These are phyloP conservation scores for Montipora efflorescens DNA, from an alignment of 64 coral and sea anemone genomes.

Conservation along the genomic window DNA sequence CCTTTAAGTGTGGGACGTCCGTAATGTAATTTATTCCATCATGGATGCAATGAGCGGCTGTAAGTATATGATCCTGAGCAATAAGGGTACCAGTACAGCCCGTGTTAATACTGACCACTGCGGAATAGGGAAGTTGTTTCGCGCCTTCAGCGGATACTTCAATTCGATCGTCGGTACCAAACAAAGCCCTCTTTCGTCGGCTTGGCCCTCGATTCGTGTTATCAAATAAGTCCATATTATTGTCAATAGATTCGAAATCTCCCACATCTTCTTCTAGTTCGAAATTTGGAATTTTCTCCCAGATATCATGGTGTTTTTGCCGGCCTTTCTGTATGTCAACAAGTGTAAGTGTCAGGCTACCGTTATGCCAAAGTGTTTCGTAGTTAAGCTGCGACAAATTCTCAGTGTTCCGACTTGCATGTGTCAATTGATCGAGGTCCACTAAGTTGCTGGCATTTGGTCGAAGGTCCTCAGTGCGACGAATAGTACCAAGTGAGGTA, in stretches of 20 bases:
- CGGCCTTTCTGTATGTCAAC: background rate
- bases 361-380: slow-evolving; percentile 81
- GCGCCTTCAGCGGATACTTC: slow-evolving; percentile 6
- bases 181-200: slow-evolving; percentile 52
- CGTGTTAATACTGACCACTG: slow-evolving; percentile 75
- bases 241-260: background rate
- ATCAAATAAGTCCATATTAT: background rate
- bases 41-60: slow-evolving; percentile 86
- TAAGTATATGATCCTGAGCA: slow-evolving; percentile 72
- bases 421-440: background rate
- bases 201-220: background rate
- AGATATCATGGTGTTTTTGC: background rate
- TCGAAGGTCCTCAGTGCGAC: background rate
- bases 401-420: background rate
- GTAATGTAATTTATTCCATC: slow-evolving; percentile 65
- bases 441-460: background rate
- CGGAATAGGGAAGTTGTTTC: slow-evolving; percentile 65
- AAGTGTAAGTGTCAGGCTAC: slow-evolving; percentile 54
- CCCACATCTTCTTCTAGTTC: background rate
- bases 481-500: slow-evolving; percentile 17
- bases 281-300: slow-evolving; percentile 7
- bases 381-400: slow-evolving; percentile 41
- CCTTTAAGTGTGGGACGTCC: slow-evolving; percentile 52
- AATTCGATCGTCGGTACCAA: slow-evolving; percentile 74
- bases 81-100: slow-evolving; percentile 87